Base-by-base conservation (phyloP, 2,113 vertebrate genomes). In the Onychorhynchus coronatus region DNA sequence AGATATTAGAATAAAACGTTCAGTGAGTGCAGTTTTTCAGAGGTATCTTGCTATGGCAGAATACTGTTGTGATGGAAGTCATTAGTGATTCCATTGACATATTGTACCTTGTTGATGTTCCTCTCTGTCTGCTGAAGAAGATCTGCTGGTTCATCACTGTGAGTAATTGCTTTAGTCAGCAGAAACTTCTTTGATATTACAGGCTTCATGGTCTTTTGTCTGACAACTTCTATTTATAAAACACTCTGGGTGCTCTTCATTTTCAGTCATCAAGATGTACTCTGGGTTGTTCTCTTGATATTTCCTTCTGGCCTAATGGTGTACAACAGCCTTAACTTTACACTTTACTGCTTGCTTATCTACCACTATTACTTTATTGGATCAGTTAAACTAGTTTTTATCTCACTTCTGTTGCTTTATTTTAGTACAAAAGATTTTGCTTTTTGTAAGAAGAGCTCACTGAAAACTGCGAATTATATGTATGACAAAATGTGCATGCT, bases 71-170 rank as follows among this genome's bases (percentile, higher is more conserved):
- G n/a, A 62, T 42, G 10, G 21, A 66, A 82, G 8, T 6, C 13
- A 50, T 13, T 52, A 58, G 20, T 52, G 33, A 71, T 47, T 85
- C 35, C 17, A 2, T 20, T 37, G 20, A 74, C 6, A 22, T 1
- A 11, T 44, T 75, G 33, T 6, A 37, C 14, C 5, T 67, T 31
- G 8, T 49, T 76, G 25, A 63, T 5, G 0, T 41, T 86, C 21
- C 3, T 4, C 8, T 61, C 19, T 46, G 84, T 72, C 22, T 63
- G 7, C 14, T 67, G 47, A 11, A 75, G 14, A 75, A 82, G 72
- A 89, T 59, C 18, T 86, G 6, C 17, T 79, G 2, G 0, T 35
- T 71, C 0, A 0, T n/a, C 72, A 75, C 11, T 44, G 39, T 9
- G 1, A 15, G 30, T 22, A 59, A 39, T 41, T 75, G 35, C 6